Evolutionary conservation across 2,113 vertebrate species (phyloP).

Genomic region (Perognathus longimembris): DNA sequence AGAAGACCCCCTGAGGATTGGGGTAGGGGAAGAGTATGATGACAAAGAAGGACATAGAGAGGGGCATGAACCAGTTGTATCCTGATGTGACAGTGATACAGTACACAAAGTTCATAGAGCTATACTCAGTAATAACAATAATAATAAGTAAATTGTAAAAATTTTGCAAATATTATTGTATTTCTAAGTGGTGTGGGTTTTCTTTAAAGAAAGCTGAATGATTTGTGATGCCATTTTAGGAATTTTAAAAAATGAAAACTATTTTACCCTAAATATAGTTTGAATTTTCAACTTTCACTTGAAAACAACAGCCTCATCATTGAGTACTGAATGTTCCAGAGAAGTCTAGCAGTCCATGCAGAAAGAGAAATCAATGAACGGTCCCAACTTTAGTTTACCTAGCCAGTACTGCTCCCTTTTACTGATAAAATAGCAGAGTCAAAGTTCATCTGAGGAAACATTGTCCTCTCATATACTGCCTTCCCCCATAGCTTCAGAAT

Average conservation of each 20-base stretch:
- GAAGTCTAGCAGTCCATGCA: slow-evolving; percentile 50
- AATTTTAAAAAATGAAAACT: slow-evolving; percentile 56
- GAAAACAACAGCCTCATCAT: slow-evolving; percentile 58
- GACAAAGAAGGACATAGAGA: background rate
- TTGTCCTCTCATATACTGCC: slow-evolving; percentile 9
- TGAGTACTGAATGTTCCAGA: slow-evolving; percentile 67
- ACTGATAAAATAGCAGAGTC: slow-evolving; percentile 25
- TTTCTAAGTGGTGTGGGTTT: background rate
- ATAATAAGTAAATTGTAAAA: too few relatives aligned
- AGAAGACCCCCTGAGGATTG: background rate
- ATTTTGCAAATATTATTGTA: background rate
- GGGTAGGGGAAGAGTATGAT: background rate
- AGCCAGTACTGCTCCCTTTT: slow-evolving; percentile 24
- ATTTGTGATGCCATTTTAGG: background rate
- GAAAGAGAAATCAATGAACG: slow-evolving; percentile 69
- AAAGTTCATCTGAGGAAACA: slow-evolving; percentile 57
- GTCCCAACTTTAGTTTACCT: slow-evolving; percentile 43
- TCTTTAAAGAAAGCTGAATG: background rate
- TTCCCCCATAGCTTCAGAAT: slow-evolving; percentile 60
- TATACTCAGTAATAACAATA: background rate
- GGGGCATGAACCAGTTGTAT: background rate
- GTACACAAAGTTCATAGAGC: background rate
- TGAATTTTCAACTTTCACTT: slow-evolving; percentile 69
- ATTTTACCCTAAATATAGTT: slow-evolving; percentile 69
- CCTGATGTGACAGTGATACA: background rate